These are phyloP conservation scores for Vanessa cardui DNA, from an alignment of 2,888 invertebrate species.

Conservation along the genomic window DNA sequence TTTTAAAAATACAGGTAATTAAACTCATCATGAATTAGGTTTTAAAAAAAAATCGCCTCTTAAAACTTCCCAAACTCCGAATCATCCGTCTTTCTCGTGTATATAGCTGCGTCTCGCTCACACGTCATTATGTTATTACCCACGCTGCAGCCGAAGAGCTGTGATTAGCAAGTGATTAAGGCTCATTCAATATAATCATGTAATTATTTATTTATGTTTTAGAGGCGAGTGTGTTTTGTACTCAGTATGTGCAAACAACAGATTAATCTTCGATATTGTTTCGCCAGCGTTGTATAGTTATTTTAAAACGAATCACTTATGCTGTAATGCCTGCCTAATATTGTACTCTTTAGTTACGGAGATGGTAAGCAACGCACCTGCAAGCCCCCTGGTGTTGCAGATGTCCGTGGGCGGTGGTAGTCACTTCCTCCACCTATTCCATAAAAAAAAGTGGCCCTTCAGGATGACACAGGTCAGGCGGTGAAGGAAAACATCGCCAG, in stretches of 20 bases:
- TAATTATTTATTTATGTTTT: slow-evolving; percentile 82
- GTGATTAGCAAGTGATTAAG: slow-evolving; percentile 81
- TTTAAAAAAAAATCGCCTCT: slow-evolving; percentile 6
- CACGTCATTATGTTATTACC: slow-evolving; percentile 77
- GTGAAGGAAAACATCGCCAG: too few species aligned
- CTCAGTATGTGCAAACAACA: slow-evolving; percentile 50
- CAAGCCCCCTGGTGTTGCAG: too few species aligned
- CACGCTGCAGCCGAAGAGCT: slow-evolving; percentile 64
- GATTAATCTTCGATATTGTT: slow-evolving; percentile 40
- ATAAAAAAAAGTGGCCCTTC: too few species aligned
- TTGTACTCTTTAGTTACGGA: too few species aligned
- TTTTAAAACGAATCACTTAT: neutral
- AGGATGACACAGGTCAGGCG: too few species aligned
- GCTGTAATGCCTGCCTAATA: too few species aligned
- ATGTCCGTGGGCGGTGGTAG: too few species aligned
- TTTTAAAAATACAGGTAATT: neutral
- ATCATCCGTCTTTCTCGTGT: neutral
- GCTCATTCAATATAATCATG: slow-evolving; percentile 79
- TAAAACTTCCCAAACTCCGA: neutral
- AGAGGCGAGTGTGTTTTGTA: slow-evolving; percentile 75
- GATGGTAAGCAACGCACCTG: too few species aligned
- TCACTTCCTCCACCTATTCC: too few species aligned
- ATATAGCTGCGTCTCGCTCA: slow-evolving; percentile 51
- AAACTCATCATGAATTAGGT: neutral
- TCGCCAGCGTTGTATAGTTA: neutral